Evolutionary conservation across 2,113 vertebrate species (phyloP), one percentile per base, ranked within the genome.

Genomic region (Oostethus manadensis): DNA sequence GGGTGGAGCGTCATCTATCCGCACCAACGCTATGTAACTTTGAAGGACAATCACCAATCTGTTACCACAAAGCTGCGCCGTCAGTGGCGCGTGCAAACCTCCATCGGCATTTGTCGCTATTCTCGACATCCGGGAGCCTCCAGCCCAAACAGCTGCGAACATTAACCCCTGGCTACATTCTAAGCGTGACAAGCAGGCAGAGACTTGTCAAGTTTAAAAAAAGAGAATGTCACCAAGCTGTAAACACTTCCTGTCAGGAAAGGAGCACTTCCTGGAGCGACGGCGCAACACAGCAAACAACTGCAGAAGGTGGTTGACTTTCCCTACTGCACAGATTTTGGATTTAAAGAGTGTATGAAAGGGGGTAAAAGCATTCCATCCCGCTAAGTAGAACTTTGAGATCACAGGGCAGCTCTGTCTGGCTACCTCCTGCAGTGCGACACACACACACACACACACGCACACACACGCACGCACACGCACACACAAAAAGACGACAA

Each of bases 191-290:
- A 53, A 68, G 78, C 78, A 44, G 76, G 87, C 49, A n/a, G 57
- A 64, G 77, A 85, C 87, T 74, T 84, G 86, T 81, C 80, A 85
- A 78, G 84, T 85, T 86, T 14, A 11, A 11, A 86, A 86, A 88
- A 90, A 86, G 87, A 80, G 87, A 90, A 90, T 89, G 87, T 90
- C 87, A 88, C 81, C 76, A 81, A 84, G 86, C 73, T 83, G 85
- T 89, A 90, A 91, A 91, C 88, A 89, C 89, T 90, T 90, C 88
- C 87, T 88, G 72, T 80, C 88, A 89, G 88, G 88, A 91, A 90
- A 78, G 74, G 77, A 88, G 83, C 74, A 81, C 89, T 91, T 92
- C 90, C 90, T 84, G 85, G 71, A 88, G 81, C 77, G 65, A 84
- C 73, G 77, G 74, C 75, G 68, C 73, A 14, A 42, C 67, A 69